Base-by-base conservation (phyloP, 2,888 invertebrate genomes). In the Phymatocera aterrima region DNA sequence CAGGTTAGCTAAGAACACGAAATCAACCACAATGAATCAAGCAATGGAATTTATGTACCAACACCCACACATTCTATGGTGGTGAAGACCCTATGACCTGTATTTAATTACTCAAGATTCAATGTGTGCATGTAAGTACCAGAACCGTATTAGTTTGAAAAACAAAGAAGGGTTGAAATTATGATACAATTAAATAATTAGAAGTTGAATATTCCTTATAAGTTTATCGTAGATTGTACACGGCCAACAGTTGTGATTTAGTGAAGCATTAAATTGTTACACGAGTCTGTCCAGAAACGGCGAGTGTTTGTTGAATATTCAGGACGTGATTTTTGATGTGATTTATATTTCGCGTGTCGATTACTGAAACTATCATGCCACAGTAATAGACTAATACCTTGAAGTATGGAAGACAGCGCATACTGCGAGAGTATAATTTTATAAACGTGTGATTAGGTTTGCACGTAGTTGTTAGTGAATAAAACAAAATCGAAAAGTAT, bases 71-170 rank as follows among this genome's bases (percentile, higher is more conserved):
- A 60, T 60, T 75, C 8, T 60, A 60, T 24, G 40, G 60, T 60
- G 40, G 37, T 64, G 18, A 57, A 24, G 75, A 75, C 75, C 57
- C 75, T 54, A 34, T 75, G 75, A 75, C 75, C 75, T 57, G 75
- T 28, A 43, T 40, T 43, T 57, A 75, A 75, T 75, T 75, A 18
- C 21, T 34, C 57, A 28, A 40, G 57, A 21, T n/a, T 28, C n/a
- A 57, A 15, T 12, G 37, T 34, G 31, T 28, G 24, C n/a, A 68
- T 10, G n/a, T n/a, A n/a, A n/a, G n/a, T n/a, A n/a, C n/a, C n/a
- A n/a, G n/a, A 68, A 68, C 15, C 3, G 10, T 72, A 1, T 21
- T 21, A 31, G 34, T 34, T 72, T 68, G 8, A 6, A 8, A 72
- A 24, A 46, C 43, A n/a, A n/a, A 68, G 43, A 37, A 64, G 28